Conservation (phyloP, 1,140 invertebrate genomes). For the Amphibalanus amphitrite region DNA sequence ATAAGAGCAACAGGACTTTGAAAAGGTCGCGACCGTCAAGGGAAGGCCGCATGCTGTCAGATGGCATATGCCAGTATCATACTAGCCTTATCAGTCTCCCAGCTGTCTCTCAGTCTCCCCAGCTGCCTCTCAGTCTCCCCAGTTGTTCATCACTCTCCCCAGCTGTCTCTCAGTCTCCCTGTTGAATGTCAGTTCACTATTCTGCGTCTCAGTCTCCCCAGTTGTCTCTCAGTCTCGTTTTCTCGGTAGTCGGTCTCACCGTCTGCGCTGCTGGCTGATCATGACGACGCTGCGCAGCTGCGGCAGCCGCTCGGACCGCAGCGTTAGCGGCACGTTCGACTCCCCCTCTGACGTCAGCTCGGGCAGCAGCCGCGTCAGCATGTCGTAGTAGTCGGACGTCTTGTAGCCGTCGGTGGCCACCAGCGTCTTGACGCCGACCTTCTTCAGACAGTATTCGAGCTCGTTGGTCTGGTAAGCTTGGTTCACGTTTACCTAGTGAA, state of each 20-base stretch:
- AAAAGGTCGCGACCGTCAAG: too few species aligned
- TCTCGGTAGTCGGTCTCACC: neutral
- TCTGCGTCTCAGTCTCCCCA: too few species aligned
- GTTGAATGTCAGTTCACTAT: too few species aligned
- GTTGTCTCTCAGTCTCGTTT: too few species aligned
- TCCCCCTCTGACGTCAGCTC: neutral
- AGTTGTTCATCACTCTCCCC: neutral
- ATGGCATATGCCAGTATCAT: too few species aligned
- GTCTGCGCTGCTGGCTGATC: neutral
- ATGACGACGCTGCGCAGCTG: neutral
- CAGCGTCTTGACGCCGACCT: conserved; percentile 53
- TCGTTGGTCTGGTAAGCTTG: conserved; percentile 58
- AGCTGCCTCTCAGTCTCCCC: too few species aligned
- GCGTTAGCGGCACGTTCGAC: neutral
- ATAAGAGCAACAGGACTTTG: too few species aligned
- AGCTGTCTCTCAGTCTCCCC: too few species aligned
- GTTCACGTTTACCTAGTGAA: conserved; percentile 33
- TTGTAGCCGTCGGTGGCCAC: conserved; percentile 45
- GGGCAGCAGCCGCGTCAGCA: neutral
- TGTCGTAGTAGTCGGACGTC: conserved; percentile 20
- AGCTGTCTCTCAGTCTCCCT: too few species aligned
- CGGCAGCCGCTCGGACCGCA: neutral
- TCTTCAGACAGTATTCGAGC: conserved; percentile 57
- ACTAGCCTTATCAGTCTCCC: neutral
- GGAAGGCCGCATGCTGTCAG: too few species aligned